Evolutionary conservation across 23 tunicate genomes (phyloP).

Genomic region (Halocynthia roretzi): DNA sequence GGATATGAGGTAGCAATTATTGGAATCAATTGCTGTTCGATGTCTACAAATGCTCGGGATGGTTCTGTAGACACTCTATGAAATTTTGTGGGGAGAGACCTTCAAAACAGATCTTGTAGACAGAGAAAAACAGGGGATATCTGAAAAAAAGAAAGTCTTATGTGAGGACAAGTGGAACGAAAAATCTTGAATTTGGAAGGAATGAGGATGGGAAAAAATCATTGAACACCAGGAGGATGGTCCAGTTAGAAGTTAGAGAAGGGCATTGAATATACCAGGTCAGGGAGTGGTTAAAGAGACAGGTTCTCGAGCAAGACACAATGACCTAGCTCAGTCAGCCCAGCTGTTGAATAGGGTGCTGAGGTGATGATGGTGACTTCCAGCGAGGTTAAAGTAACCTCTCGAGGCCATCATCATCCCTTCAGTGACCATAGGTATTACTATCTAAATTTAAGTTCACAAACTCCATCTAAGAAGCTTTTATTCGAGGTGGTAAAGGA

Average conservation of each 20-base stretch:
- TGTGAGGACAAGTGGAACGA: not conserved
- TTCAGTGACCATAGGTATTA: too few species aligned
- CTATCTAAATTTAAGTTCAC: too few species aligned
- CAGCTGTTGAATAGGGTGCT: not conserved
- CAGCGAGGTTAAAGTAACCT: too few species aligned
- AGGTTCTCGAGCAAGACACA: too few species aligned
- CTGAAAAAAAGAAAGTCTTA: constrained; percentile 26
- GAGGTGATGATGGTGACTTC: not conserved
- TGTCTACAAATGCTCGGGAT: constrained; percentile 85
- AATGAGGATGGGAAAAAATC: not conserved
- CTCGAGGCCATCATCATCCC: too few species aligned
- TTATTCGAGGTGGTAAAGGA: too few species aligned
- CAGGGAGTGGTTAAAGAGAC: too few species aligned
- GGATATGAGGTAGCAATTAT: too few species aligned
- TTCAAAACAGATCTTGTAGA: constrained; percentile 88
- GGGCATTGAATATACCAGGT: too few species aligned
- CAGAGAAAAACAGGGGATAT: constrained; percentile 80
- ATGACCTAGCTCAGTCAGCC: not conserved
- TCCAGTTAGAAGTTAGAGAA: too few species aligned
- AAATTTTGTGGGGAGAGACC: constrained; percentile 42
- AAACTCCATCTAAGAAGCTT: too few species aligned
- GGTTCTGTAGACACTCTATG: constrained; percentile 75
- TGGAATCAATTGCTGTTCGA: too few species aligned
- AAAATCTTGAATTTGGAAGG: not conserved
- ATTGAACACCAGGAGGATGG: not conserved